phyloP scores from a whole-genome alignment of 1,140 invertebrate species.

The Coptotermes formosanus region DNA sequence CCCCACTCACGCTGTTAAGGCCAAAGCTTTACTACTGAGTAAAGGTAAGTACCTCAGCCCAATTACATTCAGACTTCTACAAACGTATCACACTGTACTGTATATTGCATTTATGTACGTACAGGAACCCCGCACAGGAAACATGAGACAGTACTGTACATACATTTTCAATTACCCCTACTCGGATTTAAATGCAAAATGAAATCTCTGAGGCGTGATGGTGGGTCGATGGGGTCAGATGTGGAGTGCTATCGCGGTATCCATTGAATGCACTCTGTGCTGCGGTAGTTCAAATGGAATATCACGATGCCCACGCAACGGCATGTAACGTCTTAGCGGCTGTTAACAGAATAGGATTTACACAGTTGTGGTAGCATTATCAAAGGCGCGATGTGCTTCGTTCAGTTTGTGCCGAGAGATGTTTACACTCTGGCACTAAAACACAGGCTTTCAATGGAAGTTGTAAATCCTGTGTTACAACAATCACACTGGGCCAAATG shows the following conservation, averaged over 20 bases:
- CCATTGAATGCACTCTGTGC: background rate
- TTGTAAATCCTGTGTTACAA: no score
- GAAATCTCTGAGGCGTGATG: background rate
- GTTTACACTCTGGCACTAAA: background rate
- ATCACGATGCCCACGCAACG: background rate
- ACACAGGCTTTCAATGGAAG: background rate
- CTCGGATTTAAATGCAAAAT: background rate
- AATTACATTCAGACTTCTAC: no score
- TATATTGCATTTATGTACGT: background rate
- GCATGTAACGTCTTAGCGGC: background rate
- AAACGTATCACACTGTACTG: background rate
- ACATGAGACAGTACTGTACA: background rate
- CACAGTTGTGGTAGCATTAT: background rate
- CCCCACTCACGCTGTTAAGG: no score
- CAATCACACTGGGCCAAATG: no score
- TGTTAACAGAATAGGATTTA: background rate
- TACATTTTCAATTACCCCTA: background rate
- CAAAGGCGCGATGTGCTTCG: background rate
- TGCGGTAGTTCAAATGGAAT: background rate
- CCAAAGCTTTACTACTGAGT: no score
- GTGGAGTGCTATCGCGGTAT: no score
- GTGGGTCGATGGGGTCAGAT: background rate
- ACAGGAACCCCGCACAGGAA: background rate
- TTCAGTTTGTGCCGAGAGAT: background rate
- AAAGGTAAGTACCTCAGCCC: no score